Evolutionary conservation across 2,888 invertebrate species (phyloP), one percentile per base, ranked within the genome.

Genomic region (Zeuzera pyrina): DNA sequence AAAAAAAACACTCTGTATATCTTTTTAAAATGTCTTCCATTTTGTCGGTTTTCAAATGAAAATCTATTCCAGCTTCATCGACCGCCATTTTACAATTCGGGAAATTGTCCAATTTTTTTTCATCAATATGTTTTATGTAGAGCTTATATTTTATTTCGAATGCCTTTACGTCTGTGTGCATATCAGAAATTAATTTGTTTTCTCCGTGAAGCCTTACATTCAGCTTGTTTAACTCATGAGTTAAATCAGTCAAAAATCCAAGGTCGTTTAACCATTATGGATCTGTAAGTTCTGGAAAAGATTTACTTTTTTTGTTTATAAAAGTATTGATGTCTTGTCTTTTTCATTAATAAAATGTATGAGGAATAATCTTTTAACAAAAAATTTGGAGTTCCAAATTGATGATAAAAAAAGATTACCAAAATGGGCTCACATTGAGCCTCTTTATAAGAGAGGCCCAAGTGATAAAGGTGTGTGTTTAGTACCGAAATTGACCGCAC

Each of bases 171-270:
- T 31, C 31, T 31, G 26, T 25, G 25, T 31, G 15, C 31, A 31
- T 31, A 36, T 39, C 39, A 29, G 25, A 39, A 21, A 34, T 34
- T 14, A 37, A 31, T 11, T 33, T 30, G 14, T 28, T 33, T 28
- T 27, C 23, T 21, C 27, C 28, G 11, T 33, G 27, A 7, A 33
- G 10, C 23, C 23, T 23, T n/a, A 23, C n/a, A 23, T 19, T 19
- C 5, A 19, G 5, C 19, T 19, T 19, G 8, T 19, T 19, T 19
- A 19, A 7, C 10, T 23, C 23, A 23, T 23, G 23, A 23, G 23
- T 23, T 23, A 23, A 3, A 23, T 23, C 10, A n/a, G 10, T 23
- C n/a, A 23, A 23, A 23, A 23, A 23, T 12, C 30, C 30, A 22
- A 30, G 30, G 13, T 30, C 30, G 21, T 22, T 30, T 22, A 30